Percentiles rank a stretch among this genome's conserved stretches.
Evolutionary conservation across 2,797 vertebrate genomes (phyloP).

Genomic region (Nyctibius grandis): DNA sequence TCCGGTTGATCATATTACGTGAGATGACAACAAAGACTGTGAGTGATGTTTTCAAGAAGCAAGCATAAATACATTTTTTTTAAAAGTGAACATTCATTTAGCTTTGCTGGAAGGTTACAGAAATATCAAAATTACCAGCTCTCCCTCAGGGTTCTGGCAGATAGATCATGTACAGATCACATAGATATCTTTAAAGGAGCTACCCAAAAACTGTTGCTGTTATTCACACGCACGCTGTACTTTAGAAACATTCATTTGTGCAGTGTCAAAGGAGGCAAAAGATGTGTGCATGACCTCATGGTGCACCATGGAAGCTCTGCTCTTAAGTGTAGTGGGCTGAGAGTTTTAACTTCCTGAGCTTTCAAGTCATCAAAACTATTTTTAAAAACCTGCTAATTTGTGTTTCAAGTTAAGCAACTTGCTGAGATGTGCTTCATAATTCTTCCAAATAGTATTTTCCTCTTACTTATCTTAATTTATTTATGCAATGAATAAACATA

Average conservation of each 20-base stretch:
- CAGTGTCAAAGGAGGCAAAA: neutral
- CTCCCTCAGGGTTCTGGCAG: neutral
- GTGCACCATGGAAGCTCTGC: neutral
- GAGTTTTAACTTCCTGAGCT: neutral
- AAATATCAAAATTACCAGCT: neutral
- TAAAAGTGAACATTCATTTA: neutral
- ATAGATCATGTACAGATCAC: neutral
- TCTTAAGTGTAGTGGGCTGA: neutral
- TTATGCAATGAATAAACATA: neutral
- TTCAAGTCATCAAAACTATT: neutral
- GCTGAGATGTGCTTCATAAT: neutral
- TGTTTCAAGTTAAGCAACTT: neutral
- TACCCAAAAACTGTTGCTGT: neutral
- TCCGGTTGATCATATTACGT: neutral
- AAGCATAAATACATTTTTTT: neutral
- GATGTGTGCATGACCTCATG: fast-evolving
- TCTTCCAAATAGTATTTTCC: neutral
- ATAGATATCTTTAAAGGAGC: neutral
- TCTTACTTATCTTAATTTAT: neutral
- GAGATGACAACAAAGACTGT: neutral
- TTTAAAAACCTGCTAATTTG: neutral
- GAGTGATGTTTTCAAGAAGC: neutral
- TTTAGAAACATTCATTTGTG: neutral
- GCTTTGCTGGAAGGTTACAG: neutral
- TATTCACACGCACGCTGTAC: neutral